Conservation (phyloP, 2,888 invertebrate genomes). For the Plutella xylostella region DNA sequence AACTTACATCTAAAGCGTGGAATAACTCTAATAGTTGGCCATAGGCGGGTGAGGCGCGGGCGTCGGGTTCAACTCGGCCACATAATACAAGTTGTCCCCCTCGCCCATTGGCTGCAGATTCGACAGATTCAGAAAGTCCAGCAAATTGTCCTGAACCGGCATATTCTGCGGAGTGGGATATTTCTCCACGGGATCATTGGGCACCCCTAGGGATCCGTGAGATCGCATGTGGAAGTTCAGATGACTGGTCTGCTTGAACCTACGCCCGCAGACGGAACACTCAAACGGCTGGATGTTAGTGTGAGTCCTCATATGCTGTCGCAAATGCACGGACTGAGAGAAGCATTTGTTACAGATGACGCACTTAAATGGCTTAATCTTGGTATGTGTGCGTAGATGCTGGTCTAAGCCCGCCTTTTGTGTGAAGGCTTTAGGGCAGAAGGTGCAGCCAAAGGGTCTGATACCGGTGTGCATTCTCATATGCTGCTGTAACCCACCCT, state of each 20-base stretch:
- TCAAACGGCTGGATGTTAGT: constrained; percentile 62
- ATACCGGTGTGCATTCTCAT: constrained; percentile 60
- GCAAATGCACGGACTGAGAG: constrained; percentile 58
- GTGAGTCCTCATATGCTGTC: constrained; percentile 63
- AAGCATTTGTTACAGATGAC: constrained; percentile 57
- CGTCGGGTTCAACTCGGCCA: constrained; percentile 37
- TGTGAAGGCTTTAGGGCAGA: constrained; percentile 56
- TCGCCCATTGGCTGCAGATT: constrained; percentile 48
- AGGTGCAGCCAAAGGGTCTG: constrained; percentile 51
- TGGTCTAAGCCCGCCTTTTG: constrained; percentile 62
- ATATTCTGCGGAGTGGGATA: neutral
- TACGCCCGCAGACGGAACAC: constrained; percentile 45
- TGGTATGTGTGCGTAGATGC: constrained; percentile 58
- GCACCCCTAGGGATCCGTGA: constrained; percentile 22
- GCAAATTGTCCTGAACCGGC: constrained; percentile 19
- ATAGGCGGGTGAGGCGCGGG: constrained; percentile 15
- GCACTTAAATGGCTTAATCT: constrained; percentile 59
- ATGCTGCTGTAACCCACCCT: constrained; percentile 58
- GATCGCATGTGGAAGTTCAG: constrained; percentile 60
- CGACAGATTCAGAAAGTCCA: constrained; percentile 43
- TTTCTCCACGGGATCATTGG: neutral
- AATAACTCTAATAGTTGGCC: too few species aligned
- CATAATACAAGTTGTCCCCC: constrained; percentile 51
- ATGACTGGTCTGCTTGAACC: constrained; percentile 62
- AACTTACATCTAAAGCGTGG: too few species aligned